phyloP scores from a whole-genome alignment of 1,140 invertebrate species.

The Eciton burchellii region DNA sequence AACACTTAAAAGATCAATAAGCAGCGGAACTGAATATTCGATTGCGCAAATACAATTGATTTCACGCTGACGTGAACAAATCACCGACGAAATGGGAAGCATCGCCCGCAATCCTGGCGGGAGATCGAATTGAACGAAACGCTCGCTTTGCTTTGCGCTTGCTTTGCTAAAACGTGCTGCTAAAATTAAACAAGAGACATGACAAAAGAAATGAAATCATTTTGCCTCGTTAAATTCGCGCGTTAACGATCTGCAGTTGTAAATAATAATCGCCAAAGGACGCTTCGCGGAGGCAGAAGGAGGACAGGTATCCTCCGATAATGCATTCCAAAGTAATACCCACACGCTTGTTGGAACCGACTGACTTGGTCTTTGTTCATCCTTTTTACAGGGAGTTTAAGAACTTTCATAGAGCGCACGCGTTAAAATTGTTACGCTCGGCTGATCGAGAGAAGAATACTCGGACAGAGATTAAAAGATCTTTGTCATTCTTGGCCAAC shows the following conservation, averaged over 20 bases:
- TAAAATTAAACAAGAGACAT: too few species aligned
- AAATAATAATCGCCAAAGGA: too few species aligned
- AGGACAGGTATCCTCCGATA: neutral
- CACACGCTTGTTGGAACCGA: slow-evolving; percentile 59
- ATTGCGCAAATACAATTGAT: neutral
- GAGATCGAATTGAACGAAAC: neutral
- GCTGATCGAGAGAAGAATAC: slow-evolving; percentile 47
- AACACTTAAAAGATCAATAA: slow-evolving; percentile 67
- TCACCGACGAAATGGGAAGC: neutral
- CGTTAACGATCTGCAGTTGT: neutral
- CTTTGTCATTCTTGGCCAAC: neutral
- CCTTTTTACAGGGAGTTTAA: slow-evolving; percentile 63
- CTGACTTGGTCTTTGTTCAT: slow-evolving; percentile 74
- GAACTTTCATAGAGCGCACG: slow-evolving; percentile 72
- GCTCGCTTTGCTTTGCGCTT: neutral
- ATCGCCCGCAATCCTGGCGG: neutral
- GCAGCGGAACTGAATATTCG: slow-evolving; percentile 51
- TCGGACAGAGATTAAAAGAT: neutral
- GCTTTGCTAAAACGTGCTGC: too few species aligned
- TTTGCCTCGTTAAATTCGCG: too few species aligned
- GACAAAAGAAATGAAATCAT: neutral
- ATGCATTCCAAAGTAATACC: slow-evolving; percentile 21
- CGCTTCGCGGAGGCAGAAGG: too few species aligned
- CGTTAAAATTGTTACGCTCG: slow-evolving; percentile 66
- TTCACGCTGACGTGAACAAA: slow-evolving; percentile 32